A percentile compares a stretch with the other conserved stretches of the same genome.
Evolutionary conservation across 2,113 vertebrate species (phyloP).

Genomic region (Marmota flaviventris): DNA sequence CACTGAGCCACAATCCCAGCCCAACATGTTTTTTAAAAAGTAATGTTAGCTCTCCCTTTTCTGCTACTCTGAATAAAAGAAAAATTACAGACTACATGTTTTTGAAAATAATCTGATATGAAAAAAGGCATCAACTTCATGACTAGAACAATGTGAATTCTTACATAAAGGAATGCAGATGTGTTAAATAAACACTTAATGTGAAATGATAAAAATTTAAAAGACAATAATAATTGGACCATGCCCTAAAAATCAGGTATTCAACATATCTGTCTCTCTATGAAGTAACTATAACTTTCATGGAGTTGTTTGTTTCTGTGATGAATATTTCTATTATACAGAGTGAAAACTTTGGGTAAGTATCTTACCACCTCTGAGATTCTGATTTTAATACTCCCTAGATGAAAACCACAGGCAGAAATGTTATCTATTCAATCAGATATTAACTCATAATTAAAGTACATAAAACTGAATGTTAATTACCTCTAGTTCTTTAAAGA

Average conservation of each 20-base stretch:
- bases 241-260: conserved; percentile 3
- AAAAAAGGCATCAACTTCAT: neutral
- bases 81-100: neutral
- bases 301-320: neutral
- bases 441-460: conserved; percentile 73
- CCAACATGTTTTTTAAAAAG: neutral
- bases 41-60: neutral
- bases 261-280: neutral
- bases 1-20: no score
- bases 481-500: conserved; percentile 64
- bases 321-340: neutral
- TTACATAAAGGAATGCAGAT: neutral
- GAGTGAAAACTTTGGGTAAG: neutral
- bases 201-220: neutral
- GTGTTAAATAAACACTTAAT: neutral
- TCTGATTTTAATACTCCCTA: neutral
- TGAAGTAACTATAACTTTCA: conserved; percentile 7
- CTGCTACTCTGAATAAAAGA: neutral
- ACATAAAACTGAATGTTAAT: conserved; percentile 71
- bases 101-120: neutral
- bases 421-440: conserved; percentile 63
- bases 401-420: conserved; percentile 60
- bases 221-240: neutral
- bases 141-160: neutral
- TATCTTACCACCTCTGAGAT: neutral